These are phyloP conservation scores for Drosophila mercatorum DNA, from an alignment of 2,888 invertebrate genomes.

Conservation along the genomic window DNA sequence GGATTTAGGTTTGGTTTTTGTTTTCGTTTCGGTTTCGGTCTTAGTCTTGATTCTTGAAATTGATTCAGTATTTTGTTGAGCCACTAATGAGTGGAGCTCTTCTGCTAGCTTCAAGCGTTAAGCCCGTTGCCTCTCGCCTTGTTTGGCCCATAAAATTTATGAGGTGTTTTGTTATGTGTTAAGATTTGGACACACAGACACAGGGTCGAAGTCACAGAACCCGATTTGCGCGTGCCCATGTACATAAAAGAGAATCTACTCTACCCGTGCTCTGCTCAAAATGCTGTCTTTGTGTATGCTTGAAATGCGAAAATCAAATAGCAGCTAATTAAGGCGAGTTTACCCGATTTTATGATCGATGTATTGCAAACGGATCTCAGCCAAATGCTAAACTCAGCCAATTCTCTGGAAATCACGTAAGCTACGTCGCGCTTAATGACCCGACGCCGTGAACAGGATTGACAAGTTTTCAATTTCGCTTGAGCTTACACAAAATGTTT, in stretches of 20 bases:
- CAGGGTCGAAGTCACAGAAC: conserved; percentile 14
- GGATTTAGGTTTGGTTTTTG: conserved; percentile 19
- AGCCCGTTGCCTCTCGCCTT: conserved; percentile 31
- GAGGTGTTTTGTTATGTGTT: conserved; percentile 76
- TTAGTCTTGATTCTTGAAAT: conserved; percentile 40
- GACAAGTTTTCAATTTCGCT: conserved; percentile 64
- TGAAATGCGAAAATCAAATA: conserved; percentile 45
- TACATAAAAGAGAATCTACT: conserved; percentile 7
- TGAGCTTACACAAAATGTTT: conserved; percentile 33
- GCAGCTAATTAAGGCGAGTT: conserved; percentile 63
- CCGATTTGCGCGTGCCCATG: conserved; percentile 56
- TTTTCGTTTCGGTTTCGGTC: conserved; percentile 24
- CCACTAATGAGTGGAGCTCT: conserved; percentile 64
- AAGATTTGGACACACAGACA: conserved; percentile 35
- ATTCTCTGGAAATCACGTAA: conserved; percentile 60
- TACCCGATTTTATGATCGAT: conserved; percentile 73
- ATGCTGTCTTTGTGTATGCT: background rate
- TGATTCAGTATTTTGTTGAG: conserved; percentile 28
- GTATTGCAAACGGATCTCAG: conserved; percentile 47
- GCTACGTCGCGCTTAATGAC: conserved; percentile 45
- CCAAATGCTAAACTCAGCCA: conserved; percentile 26
- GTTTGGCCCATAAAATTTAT: conserved; percentile 67
- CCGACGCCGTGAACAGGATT: conserved; percentile 55
- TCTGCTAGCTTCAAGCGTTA: conserved; percentile 18
- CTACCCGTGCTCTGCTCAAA: background rate